These are phyloP conservation scores for Sternotherus odoratus DNA, from an alignment of 2,797 vertebrate species.

Conservation along the genomic window DNA sequence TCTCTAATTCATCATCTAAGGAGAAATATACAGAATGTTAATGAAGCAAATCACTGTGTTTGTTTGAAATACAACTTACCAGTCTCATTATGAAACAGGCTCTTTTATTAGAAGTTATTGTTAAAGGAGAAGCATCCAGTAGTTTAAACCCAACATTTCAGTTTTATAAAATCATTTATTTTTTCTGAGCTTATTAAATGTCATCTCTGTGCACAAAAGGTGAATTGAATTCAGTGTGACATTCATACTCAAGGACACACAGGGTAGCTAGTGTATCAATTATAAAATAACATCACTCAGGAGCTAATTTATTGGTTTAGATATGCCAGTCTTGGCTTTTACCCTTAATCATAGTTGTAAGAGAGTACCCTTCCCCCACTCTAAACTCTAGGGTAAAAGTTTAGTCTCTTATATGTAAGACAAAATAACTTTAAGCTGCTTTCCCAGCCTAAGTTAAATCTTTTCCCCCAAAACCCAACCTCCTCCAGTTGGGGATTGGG, in stretches of 20 bases:
- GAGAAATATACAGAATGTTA: slow-evolving; percentile 42
- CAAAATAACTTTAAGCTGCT: too few species aligned
- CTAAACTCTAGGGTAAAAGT: too few species aligned
- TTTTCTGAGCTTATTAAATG: background rate
- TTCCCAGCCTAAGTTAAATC: too few species aligned
- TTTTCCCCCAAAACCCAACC: too few species aligned
- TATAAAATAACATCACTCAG: background rate
- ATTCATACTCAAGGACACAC: background rate
- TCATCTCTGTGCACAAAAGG: background rate
- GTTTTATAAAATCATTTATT: background rate
- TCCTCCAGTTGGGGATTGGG: too few species aligned
- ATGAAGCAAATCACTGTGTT: background rate
- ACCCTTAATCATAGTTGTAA: background rate
- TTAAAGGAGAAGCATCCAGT: slow-evolving; percentile 1
- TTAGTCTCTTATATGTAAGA: too few species aligned
- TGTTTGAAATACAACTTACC: background rate
- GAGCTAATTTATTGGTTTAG: background rate
- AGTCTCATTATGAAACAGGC: background rate
- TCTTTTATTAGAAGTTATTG: background rate
- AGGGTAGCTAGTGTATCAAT: background rate
- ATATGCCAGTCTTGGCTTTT: background rate
- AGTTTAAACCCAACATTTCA: background rate
- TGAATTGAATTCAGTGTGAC: background rate
- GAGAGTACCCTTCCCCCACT: too few species aligned
- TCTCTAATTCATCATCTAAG: slow-evolving; percentile 77